These are phyloP conservation scores for Drosophila heteroneura DNA, from an alignment of 2,888 invertebrate genomes.

Conservation along the genomic window DNA sequence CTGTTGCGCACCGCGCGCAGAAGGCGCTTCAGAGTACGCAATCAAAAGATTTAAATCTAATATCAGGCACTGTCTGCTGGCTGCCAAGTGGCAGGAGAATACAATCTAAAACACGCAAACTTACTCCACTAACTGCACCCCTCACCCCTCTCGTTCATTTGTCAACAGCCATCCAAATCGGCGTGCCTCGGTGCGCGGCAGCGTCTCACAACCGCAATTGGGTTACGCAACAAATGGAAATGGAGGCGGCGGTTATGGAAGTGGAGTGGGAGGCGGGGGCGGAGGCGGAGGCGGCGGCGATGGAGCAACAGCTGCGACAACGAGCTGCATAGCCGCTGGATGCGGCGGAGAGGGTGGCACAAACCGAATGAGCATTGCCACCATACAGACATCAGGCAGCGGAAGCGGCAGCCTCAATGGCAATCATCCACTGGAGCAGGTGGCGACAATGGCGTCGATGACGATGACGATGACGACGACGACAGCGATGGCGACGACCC, in stretches of 20 bases:
- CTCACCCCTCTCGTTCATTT: neutral
- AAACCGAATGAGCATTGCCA: constrained; percentile 23
- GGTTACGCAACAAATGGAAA: constrained; percentile 87
- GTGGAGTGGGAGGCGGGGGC: neutral
- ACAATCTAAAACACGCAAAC: constrained; percentile 52
- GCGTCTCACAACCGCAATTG: constrained; percentile 83
- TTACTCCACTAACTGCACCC: constrained; percentile 4
- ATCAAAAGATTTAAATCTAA: constrained; percentile 66
- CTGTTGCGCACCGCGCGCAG: constrained; percentile 53
- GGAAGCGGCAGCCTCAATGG: constrained; percentile 39
- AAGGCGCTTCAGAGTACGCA: constrained; percentile 21
- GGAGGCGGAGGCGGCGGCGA: constrained; percentile 24
- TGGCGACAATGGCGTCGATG: constrained; percentile 37
- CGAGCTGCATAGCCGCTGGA: constrained; percentile 76
- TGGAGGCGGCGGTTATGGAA: constrained; percentile 18
- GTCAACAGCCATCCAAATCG: constrained; percentile 80
- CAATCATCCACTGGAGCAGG: constrained; percentile 7
- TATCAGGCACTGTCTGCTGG: constrained; percentile 45
- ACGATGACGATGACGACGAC: constrained; percentile 46
- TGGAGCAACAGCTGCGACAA: constrained; percentile 29
- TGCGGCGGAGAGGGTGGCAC: constrained; percentile 85
- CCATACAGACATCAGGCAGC: constrained; percentile 16
- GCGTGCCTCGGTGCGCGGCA: constrained; percentile 80
- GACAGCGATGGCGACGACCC: constrained; percentile 86
- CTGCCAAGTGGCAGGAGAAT: constrained; percentile 29